Evolutionary conservation across 2,113 vertebrate genomes (phyloP).

Genomic region (Saimiri boliviensis): DNA sequence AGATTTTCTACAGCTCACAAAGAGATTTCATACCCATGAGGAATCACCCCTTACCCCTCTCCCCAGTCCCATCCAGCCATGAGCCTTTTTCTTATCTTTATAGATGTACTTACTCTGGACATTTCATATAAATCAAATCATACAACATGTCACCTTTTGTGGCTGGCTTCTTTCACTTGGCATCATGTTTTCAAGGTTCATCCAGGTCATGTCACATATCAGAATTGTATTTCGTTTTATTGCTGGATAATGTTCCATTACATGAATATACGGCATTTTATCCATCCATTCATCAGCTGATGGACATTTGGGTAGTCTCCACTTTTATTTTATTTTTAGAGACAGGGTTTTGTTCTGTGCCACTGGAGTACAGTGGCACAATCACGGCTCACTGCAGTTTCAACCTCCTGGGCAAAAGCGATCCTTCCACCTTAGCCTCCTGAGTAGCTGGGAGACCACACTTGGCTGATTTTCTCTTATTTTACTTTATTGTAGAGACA

Average conservation of each 20-base stretch:
- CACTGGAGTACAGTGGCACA: too few species aligned
- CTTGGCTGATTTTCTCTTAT: too few species aligned
- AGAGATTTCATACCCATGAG: not conserved
- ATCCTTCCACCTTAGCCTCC: too few species aligned
- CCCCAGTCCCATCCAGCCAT: not conserved
- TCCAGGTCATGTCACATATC: not conserved
- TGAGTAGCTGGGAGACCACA: too few species aligned
- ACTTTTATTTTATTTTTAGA: not conserved
- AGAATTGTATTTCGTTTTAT: not conserved
- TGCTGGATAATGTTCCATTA: not conserved
- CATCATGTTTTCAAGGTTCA: not conserved
- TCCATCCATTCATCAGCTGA: not conserved
- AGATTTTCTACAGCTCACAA: not conserved
- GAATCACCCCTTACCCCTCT: not conserved
- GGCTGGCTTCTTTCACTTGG: not conserved
- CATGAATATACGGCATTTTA: not conserved
- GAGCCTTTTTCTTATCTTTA: not conserved
- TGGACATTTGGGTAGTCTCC: not conserved
- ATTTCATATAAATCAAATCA: not conserved
- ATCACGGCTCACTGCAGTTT: too few species aligned
- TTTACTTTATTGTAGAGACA: too few species aligned
- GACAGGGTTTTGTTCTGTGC: too few species aligned
- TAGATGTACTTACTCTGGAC: not conserved
- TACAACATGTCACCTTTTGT: not conserved
- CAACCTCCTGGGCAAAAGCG: too few species aligned